Base-by-base conservation (phyloP, 2,888 invertebrate genomes). In the Mellilla xanthometata region DNA sequence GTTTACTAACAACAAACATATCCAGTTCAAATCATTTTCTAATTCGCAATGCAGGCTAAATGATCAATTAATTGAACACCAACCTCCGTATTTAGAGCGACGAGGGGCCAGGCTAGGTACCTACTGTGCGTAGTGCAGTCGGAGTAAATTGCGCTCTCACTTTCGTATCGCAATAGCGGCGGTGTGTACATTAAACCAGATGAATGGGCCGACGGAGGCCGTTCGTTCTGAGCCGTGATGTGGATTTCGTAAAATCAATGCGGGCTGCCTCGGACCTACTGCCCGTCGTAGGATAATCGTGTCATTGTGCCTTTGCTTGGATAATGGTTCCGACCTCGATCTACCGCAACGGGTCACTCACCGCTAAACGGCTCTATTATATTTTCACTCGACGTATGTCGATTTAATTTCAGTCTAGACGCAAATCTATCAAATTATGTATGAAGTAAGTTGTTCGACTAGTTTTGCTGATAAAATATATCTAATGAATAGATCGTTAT, bases 181-280 rank as follows among this genome's bases (percentile, higher is more conserved):
- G 73, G 72, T 76, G 74, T 79, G 80, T 83, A 85, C 83, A 86
- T 83, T 84, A 83, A 88, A 86, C 84, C 86, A 88, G 87, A 87
- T 88, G 88, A 89, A 88, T 88, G 87, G 82, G 75, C 66, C 78
- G 80, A 72, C 81, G 74, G 81, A 81, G 82, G 74, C 79, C 79
- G 84, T 84, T 83, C 79, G 75, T 83, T 85, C 80, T 72, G 73
- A 80, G 75, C 76, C 72, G 82, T 81, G 78, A 79, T 85, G 82
- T 80, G 81, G 79, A 84, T 83, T 86, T 86, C 78, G 81, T 80
- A 82, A 85, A 87, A 87, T 85, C 87, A 84, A 85, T 87, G 81
- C 72, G 65, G 66, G 68, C 66, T 78, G 79, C 80, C 82, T 82
- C 83, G 80, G 75, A 71, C 68, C 62, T 52, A 32, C 60, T 71